phyloP scores from a whole-genome alignment of 2,113 vertebrate species.

The Marmota flaviventris region DNA sequence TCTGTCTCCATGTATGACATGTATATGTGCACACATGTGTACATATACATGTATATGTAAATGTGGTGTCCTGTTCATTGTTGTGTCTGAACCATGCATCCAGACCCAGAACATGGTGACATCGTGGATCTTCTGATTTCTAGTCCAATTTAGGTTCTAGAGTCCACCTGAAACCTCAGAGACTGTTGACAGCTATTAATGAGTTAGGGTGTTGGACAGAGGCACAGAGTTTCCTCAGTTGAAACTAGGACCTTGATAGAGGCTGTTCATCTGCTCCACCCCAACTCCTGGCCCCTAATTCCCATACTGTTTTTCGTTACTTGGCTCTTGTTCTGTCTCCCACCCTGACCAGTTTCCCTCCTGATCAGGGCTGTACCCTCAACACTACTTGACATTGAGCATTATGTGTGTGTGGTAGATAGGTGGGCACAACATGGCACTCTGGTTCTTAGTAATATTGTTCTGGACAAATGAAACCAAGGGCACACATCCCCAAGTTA shows the following conservation, averaged over 20 bases:
- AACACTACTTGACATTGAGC: conserved; percentile 80
- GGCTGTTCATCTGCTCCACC: conserved; percentile 58
- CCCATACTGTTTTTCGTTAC: conserved; percentile 14
- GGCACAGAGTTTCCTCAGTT: conserved; percentile 61
- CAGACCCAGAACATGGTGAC: conserved; percentile 74
- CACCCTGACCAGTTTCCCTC: conserved; percentile 56
- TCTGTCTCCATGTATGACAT: fast-evolving
- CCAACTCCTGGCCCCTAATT: background rate
- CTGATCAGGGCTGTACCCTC: conserved; percentile 73
- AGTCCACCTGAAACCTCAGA: conserved; percentile 54
- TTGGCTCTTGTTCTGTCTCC: conserved; percentile 59
- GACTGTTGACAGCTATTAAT: conserved; percentile 82
- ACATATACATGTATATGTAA: background rate
- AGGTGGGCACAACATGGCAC: conserved; percentile 87
- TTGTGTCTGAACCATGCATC: conserved; percentile 72
- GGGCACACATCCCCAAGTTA: conserved; percentile 80
- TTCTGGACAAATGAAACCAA: conserved; percentile 81
- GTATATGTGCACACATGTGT: fast-evolving
- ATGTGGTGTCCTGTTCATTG: background rate
- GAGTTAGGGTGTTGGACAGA: conserved; percentile 67
- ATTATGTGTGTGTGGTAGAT: conserved; percentile 58
- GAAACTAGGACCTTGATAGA: conserved; percentile 65
- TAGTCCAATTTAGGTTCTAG: conserved; percentile 82
- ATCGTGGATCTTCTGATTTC: conserved; percentile 78
- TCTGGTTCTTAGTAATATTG: conserved; percentile 83